These are phyloP conservation scores for Maniola hyperantus DNA, from an alignment of 2,888 invertebrate genomes.

Conservation along the genomic window DNA sequence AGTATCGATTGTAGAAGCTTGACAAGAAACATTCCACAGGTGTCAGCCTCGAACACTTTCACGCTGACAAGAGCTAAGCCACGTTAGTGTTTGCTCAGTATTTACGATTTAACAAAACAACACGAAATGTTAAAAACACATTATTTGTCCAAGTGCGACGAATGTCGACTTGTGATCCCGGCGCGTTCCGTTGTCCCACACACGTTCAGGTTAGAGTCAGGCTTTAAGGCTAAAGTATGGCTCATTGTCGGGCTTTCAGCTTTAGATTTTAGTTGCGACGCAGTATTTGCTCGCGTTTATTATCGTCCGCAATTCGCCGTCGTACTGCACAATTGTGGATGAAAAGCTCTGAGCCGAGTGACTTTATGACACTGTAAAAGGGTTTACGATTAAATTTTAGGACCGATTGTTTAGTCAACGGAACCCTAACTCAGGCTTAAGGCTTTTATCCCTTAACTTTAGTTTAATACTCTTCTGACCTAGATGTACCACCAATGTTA, in stretches of 20 bases:
- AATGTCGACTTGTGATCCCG: conserved; percentile 78
- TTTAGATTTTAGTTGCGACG: conserved; percentile 51
- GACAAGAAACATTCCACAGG: conserved; percentile 58
- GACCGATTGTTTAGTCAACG: conserved; percentile 50
- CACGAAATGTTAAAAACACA: conserved; percentile 82
- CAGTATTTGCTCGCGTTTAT: conserved; percentile 74
- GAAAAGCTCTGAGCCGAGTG: conserved; percentile 50
- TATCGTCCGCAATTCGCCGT: conserved; percentile 49
- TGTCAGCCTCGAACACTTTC: conserved; percentile 60
- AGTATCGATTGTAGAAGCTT: conserved; percentile 17
- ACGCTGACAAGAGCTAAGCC: conserved; percentile 54
- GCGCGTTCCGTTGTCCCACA: conserved; percentile 72
- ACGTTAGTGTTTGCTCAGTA: conserved; percentile 74
- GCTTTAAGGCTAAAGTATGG: conserved; percentile 71
- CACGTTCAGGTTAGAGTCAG: conserved; percentile 72
- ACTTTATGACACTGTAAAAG: conserved; percentile 67
- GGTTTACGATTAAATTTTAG: conserved; percentile 55
- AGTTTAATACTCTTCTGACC: background rate
- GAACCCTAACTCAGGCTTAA: conserved; percentile 8
- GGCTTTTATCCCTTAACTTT: background rate
- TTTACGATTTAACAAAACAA: conserved; percentile 83
- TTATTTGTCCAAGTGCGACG: conserved; percentile 81
- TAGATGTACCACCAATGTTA: background rate
- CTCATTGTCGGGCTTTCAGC: conserved; percentile 74
- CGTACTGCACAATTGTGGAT: conserved; percentile 59